Evolutionary conservation across 1,140 invertebrate species (phyloP).

Genomic region (Conus betulinus): DNA sequence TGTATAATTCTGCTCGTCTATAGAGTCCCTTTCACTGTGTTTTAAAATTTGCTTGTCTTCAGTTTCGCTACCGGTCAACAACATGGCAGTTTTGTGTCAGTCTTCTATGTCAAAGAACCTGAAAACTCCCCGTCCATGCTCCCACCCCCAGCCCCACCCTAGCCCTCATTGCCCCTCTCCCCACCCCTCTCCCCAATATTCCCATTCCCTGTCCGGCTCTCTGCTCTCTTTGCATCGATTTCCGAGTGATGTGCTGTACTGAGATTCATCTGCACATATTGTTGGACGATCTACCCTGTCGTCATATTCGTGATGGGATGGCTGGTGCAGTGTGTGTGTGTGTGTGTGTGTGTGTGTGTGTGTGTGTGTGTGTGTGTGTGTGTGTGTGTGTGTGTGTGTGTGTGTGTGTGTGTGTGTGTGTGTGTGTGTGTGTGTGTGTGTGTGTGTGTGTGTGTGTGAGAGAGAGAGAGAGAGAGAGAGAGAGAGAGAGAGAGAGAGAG

Average conservation of each 20-base stretch:
- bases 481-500: not conserved
- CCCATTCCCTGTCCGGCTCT: not conserved
- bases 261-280: not conserved
- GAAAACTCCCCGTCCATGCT: no score
- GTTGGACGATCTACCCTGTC: not conserved
- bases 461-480: not conserved
- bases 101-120: no score
- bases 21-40: no score
- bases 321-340: not conserved
- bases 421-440: conserved; percentile 16
- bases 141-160: no score
- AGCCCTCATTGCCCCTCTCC: no score
- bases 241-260: no score
- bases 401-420: conserved; percentile 15
- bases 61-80: no score
- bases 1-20: no score
- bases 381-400: conserved; percentile 15
- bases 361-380: conserved; percentile 17
- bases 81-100: no score
- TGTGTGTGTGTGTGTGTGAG: conserved; percentile 17
- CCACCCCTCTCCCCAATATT: not conserved
- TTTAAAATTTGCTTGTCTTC: no score
- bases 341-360: no score
- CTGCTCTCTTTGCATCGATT: not conserved
- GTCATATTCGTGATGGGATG: not conserved